phyloP scores from a whole-genome alignment of 2,113 vertebrate species.

The Chloropsis cyanopogon region DNA sequence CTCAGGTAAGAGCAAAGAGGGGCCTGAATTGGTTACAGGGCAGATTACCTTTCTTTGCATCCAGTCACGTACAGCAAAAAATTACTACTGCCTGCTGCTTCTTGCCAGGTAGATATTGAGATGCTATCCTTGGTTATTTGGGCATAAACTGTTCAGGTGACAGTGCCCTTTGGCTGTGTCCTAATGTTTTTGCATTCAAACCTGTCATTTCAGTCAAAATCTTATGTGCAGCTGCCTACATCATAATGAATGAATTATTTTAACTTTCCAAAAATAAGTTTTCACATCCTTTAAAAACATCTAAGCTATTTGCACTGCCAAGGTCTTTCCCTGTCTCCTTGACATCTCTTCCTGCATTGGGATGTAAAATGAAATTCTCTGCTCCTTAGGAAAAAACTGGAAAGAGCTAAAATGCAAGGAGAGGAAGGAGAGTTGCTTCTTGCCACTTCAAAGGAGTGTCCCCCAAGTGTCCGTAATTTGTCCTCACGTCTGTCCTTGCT shows the following conservation, averaged over 20 bases:
- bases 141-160: not conserved
- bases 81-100: not conserved
- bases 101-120: not conserved
- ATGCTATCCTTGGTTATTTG: not conserved
- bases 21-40: not conserved
- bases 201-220: not conserved
- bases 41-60: not conserved
- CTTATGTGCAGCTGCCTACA: not conserved
- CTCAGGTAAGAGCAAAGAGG: not conserved
- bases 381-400: not conserved
- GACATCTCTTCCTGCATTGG: conserved; percentile 38
- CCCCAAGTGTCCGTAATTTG: not conserved
- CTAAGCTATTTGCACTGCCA: not conserved
- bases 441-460: not conserved
- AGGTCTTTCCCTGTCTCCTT: conserved; percentile 23
- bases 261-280: conserved; percentile 38
- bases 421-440: not conserved
- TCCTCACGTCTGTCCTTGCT: not conserved
- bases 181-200: not conserved
- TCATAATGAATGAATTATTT: not conserved
- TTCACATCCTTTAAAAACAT: conserved; percentile 58
- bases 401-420: not conserved
- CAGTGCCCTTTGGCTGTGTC: not conserved
- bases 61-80: not conserved
- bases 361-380: not conserved